Conservation (phyloP, 1,140 invertebrate genomes). For the Akabosia matsudoensis region DNA sequence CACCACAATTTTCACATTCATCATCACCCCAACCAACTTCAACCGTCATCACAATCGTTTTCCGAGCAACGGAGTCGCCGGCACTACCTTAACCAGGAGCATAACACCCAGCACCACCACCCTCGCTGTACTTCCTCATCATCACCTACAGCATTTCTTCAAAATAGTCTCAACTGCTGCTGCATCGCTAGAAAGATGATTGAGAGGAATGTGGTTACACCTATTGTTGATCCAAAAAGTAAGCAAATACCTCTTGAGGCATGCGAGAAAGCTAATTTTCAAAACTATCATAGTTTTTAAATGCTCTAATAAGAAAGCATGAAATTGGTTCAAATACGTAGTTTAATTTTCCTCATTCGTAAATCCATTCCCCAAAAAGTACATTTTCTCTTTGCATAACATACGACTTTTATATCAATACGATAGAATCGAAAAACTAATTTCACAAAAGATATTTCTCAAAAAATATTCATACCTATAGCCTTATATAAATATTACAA, state of each 20-base stretch:
- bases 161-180: slow-evolving; percentile 4
- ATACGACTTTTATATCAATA: not conserved
- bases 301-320: too few relatives aligned
- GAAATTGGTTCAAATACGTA: too few relatives aligned
- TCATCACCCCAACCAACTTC: not conserved
- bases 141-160: not conserved
- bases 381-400: too few relatives aligned
- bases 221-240: slow-evolving; percentile 16
- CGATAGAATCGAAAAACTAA: not conserved
- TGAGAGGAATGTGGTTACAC: slow-evolving; percentile 10
- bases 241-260: not conserved
- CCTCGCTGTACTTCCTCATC: not conserved
- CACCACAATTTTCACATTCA: slow-evolving; percentile 19
- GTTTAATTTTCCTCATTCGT: not conserved
- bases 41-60: not conserved
- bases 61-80: not conserved
- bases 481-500: too few relatives aligned
- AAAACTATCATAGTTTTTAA: too few relatives aligned
- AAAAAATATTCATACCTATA: too few relatives aligned
- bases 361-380: not conserved
- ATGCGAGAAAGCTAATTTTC: too few relatives aligned
- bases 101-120: not conserved
- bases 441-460: not conserved
- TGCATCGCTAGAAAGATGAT: slow-evolving; percentile 15
- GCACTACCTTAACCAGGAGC: not conserved